Percentiles rank a stretch among this genome's conserved stretches.
Conservation (phyloP, 2,797 vertebrate species). For the Syngnathus rostellatus region DNA sequence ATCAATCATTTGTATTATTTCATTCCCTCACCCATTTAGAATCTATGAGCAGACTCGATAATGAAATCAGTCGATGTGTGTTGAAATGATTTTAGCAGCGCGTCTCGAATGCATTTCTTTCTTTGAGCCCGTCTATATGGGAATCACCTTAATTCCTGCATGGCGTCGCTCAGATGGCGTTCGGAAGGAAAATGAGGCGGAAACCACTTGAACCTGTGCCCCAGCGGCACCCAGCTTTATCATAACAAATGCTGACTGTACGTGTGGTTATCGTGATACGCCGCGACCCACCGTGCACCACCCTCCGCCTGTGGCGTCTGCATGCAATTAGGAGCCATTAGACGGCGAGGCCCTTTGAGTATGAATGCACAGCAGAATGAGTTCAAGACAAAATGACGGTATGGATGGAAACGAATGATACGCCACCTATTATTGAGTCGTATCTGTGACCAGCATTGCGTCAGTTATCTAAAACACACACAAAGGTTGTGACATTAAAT, state of each 20-base stretch:
- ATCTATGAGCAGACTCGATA: too few species aligned
- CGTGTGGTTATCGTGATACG: constrained; percentile 30
- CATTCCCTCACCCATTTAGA: too few species aligned
- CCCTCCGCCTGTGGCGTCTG: constrained; percentile 19
- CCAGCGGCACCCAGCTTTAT: constrained; percentile 17
- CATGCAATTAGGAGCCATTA: constrained; percentile 63
- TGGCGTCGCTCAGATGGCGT: constrained; percentile 19
- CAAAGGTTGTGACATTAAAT: not conserved
- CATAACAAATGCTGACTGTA: constrained; percentile 24
- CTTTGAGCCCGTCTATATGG: not conserved
- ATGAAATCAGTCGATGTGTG: too few species aligned
- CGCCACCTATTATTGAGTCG: constrained; percentile 43
- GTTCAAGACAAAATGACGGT: constrained; percentile 28
- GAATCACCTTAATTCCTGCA: constrained; percentile 29
- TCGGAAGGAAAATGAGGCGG: not conserved
- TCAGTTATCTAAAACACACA: not conserved
- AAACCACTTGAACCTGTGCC: constrained; percentile 24
- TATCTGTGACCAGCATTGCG: constrained; percentile 6
- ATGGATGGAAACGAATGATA: constrained; percentile 57
- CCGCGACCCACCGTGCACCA: too few species aligned
- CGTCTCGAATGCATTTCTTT: too few species aligned
- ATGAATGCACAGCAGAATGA: constrained; percentile 45
- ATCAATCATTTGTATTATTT: too few species aligned
- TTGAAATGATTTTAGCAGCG: not conserved
- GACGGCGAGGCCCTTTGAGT: constrained; percentile 44